Percentiles rank a stretch among this genome's conserved stretches.
These are phyloP conservation scores for Anniella stebbinsi DNA, from an alignment of 2,797 vertebrate genomes.

Conservation along the genomic window DNA sequence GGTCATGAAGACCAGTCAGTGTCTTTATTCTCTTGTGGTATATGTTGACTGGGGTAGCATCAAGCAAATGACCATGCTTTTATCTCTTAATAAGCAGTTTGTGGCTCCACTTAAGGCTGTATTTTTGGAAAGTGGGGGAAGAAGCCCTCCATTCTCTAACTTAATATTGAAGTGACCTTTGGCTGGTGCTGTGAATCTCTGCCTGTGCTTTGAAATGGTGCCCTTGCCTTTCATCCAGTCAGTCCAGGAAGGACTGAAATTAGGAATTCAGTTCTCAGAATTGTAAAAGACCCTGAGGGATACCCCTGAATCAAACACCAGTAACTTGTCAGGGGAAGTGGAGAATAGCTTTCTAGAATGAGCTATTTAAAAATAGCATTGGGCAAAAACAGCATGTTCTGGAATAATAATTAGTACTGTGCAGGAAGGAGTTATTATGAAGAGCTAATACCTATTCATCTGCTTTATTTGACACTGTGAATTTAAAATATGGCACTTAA, in stretches of 20 bases:
- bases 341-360: constrained; percentile 11
- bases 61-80: background rate
- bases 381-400: constrained; percentile 18
- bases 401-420: constrained; percentile 19
- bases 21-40: background rate
- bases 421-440: background rate
- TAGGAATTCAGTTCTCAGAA: background rate
- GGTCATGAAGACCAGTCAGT: background rate
- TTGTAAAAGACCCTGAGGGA: background rate
- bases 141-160: background rate
- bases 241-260: background rate
- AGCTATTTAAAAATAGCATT: constrained; percentile 12
- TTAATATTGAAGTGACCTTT: background rate
- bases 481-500: constrained; percentile 44
- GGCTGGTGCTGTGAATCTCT: background rate
- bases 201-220: background rate
- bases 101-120: background rate
- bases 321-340: background rate
- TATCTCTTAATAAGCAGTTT: background rate
- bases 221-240: background rate
- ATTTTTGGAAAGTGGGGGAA: background rate
- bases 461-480: background rate
- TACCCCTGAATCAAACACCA: background rate
- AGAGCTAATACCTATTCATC: background rate
- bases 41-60: background rate